Evolutionary conservation across 2,113 vertebrate genomes (phyloP), one percentile per base, ranked within the genome.

Genomic region (Macaca mulatta): DNA sequence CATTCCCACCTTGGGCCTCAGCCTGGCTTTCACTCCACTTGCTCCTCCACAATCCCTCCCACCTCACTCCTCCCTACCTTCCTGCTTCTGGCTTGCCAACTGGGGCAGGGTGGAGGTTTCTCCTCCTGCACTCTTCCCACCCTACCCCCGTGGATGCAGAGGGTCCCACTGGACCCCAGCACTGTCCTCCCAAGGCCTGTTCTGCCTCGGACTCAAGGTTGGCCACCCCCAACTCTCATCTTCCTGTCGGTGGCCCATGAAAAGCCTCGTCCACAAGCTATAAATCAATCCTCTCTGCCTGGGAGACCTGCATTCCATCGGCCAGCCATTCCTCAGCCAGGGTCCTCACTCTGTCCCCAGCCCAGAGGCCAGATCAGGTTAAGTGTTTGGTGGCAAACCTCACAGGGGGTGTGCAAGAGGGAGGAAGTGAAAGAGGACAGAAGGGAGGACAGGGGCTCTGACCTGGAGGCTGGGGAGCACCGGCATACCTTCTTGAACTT

Each of bases 401-500:
- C 38, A 40, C 38, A 40, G 38, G 38, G 38, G 38, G 38, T 40
- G 38, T 40, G 38, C 38, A 40, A 40, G 38, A 40, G 14, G 9
- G 25, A 6, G 27, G 13, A 48, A 50, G 12, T 3, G 1, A 17
- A 6, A 2, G 6, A 14, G 5, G 10, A 2, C 6, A 25, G 6
- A 52, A 9, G 30, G 40, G 40, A 40, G 40, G 40, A 40, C 40
- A 40, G 40, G 45, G 6, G 18, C 30, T 35, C 12, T 18, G 2
- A 3, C 0, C 2, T 2, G 48, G 18, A 35, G 30, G 0, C 12
- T n/a, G 11, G 35, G n/a, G 40, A 52, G n/a, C 0, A 10, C 38
- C 4, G 57, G 4, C 97, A 0, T 97, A 98, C 98, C 98, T 98
- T 98, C 98, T 5, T 97, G 97, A n/a, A 97, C 97, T 64, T 98